Conservation (phyloP, 2,113 vertebrate species). For the Podiceps cristatus region DNA sequence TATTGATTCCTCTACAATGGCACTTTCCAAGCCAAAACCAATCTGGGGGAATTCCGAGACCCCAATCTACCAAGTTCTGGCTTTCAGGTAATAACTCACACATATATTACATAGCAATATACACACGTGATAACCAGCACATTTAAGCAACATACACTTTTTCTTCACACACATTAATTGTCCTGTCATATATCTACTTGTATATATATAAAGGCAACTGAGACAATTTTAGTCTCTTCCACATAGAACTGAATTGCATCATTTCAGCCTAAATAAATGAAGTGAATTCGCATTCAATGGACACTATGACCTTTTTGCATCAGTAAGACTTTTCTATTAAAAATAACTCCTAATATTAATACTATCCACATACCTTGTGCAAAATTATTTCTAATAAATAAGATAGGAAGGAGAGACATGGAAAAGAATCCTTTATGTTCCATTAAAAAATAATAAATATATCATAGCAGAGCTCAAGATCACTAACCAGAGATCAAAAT, state of each 20-base stretch:
- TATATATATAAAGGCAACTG: not conserved
- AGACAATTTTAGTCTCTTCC: not conserved
- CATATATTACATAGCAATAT: not conserved
- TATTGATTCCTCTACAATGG: not conserved
- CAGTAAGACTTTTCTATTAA: not conserved
- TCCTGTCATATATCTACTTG: not conserved
- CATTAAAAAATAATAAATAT: not conserved
- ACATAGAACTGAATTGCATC: not conserved
- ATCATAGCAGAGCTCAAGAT: not conserved
- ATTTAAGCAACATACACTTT: not conserved
- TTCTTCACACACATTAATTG: not conserved
- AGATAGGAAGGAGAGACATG: not conserved
- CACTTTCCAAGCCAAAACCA: not conserved
- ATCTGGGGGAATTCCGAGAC: not conserved
- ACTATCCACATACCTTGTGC: not conserved
- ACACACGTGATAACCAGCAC: not conserved
- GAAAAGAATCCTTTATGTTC: not conserved
- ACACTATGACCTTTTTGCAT: not conserved
- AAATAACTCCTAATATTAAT: not conserved
- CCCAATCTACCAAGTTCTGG: not conserved
- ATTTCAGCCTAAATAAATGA: not conserved
- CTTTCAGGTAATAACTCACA: not conserved
- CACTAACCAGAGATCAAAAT: not conserved
- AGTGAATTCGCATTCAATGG: not conserved
- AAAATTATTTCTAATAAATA: not conserved